A percentile compares a stretch with the other conserved stretches of the same genome.
Evolutionary conservation across 2,113 vertebrate genomes (phyloP).

Genomic region (Sceloporus undulatus): DNA sequence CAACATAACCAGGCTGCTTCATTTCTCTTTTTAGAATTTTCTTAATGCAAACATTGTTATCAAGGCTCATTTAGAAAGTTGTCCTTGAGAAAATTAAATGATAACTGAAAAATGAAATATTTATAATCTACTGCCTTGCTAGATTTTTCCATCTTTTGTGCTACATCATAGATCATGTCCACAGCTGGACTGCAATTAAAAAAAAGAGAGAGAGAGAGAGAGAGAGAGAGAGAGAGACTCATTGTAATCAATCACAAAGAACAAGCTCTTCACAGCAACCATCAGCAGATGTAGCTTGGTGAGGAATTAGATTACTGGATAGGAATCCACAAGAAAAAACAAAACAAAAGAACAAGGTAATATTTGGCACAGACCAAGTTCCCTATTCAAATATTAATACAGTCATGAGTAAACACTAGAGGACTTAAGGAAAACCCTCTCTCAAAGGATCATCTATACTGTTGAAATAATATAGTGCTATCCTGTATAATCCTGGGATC

Average conservation of each 20-base stretch:
- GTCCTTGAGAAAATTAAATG: slow-evolving; percentile 59
- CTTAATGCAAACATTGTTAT: slow-evolving; percentile 1
- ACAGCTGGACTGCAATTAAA: slow-evolving; percentile 45
- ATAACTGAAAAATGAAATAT: slow-evolving; percentile 59
- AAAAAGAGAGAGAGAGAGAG: background rate
- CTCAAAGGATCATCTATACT: background rate
- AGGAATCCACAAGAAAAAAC: slow-evolving; percentile 40
- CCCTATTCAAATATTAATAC: background rate
- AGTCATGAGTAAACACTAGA: background rate
- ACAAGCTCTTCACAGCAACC: slow-evolving; percentile 26
- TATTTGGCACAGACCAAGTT: background rate
- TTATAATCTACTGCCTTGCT: slow-evolving; percentile 58
- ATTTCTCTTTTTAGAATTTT: too few relatives aligned
- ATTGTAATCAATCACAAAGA: slow-evolving; percentile 63
- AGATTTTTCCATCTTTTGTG: slow-evolving; percentile 60
- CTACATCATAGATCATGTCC: background rate
- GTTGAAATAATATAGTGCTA: too few relatives aligned
- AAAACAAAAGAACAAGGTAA: slow-evolving; percentile 18
- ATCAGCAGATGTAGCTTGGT: slow-evolving; percentile 54
- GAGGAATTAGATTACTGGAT: slow-evolving; percentile 51
- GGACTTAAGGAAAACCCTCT: background rate
- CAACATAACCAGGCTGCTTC: too few relatives aligned
- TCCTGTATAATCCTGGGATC: too few relatives aligned
- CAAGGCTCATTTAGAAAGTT: slow-evolving; percentile 57
- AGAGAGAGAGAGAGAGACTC: slow-evolving; percentile 20